Evolutionary conservation across 2,113 vertebrate genomes (phyloP).

Genomic region (Phoenicopterus ruber): DNA sequence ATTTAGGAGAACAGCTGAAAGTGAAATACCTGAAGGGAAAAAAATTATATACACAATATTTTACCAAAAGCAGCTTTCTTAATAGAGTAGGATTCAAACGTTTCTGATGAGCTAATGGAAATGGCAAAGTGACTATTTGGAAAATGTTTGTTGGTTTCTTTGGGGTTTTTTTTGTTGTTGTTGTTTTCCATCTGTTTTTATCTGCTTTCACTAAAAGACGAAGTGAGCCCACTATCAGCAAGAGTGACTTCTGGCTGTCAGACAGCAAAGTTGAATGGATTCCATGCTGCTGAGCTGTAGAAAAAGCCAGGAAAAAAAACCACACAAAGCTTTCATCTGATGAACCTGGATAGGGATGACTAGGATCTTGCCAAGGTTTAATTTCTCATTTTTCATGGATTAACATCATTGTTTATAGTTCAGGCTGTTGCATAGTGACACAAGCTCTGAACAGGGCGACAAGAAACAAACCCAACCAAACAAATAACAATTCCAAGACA

Average conservation of each 20-base stretch:
- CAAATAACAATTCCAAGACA: neutral
- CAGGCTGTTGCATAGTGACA: slow-evolving; percentile 43
- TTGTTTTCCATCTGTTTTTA: neutral
- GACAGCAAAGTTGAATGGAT: neutral
- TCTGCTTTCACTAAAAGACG: neutral
- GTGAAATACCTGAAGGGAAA: neutral
- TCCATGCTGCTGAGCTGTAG: neutral
- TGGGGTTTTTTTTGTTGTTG: neutral
- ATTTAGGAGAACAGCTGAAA: neutral
- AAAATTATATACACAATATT: neutral
- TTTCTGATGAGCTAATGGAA: slow-evolving; percentile 9
- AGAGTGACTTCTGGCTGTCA: neutral
- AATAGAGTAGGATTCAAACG: neutral
- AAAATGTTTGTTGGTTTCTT: neutral
- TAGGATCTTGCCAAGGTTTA: neutral
- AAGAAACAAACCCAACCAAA: slow-evolving; percentile 26
- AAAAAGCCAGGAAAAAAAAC: neutral
- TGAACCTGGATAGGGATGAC: neutral
- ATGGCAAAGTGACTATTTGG: neutral
- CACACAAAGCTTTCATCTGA: neutral
- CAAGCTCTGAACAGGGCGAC: neutral
- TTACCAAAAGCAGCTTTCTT: neutral
- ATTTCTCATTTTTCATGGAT: slow-evolving; percentile 41
- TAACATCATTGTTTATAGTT: slow-evolving; percentile 30
- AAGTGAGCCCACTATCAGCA: neutral